Percentiles rank a stretch among this genome's conserved stretches.
Conservation (phyloP, 2,113 vertebrate species). For the Lipophrys pholis region DNA sequence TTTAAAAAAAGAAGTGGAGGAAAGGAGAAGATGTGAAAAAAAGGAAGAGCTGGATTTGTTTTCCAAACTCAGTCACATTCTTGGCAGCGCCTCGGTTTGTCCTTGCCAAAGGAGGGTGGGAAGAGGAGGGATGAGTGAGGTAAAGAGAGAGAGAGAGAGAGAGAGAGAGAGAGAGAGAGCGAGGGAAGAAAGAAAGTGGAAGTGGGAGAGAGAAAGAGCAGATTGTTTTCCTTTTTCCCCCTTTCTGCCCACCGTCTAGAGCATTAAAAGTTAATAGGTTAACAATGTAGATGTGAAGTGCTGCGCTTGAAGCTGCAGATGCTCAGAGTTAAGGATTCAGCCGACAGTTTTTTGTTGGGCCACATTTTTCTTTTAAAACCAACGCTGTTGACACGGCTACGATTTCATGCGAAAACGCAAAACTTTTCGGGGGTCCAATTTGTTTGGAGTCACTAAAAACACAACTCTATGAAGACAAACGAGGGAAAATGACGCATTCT, state of each 20-base stretch:
- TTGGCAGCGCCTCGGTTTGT: slow-evolving; percentile 71
- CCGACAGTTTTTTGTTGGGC: too few species aligned
- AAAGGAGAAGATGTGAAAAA: slow-evolving; percentile 19
- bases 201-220: slow-evolving; percentile 47
- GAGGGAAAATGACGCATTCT: too few species aligned
- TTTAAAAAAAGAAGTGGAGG: slow-evolving; percentile 9
- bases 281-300: slow-evolving; percentile 27
- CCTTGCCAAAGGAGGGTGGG: slow-evolving; percentile 73
- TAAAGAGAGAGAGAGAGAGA: slow-evolving; percentile 24
- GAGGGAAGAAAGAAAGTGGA: neutral
- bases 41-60: slow-evolving; percentile 71
- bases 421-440: too few species aligned
- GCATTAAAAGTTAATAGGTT: slow-evolving; percentile 47
- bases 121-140: slow-evolving; percentile 58
- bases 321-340: too few species aligned
- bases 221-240: slow-evolving; percentile 24
- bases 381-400: too few species aligned
- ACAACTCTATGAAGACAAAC: too few species aligned
- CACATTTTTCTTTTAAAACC: too few species aligned
- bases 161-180: too few species aligned
- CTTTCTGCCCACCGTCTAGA: neutral
- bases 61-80: slow-evolving; percentile 77
- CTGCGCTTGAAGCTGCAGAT: too few species aligned
- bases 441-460: too few species aligned
- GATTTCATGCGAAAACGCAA: too few species aligned